A percentile compares a stretch with the other conserved stretches of the same genome.
Evolutionary conservation across 2,888 invertebrate genomes (phyloP).

Genomic region (Pyrochroa serraticornis): DNA sequence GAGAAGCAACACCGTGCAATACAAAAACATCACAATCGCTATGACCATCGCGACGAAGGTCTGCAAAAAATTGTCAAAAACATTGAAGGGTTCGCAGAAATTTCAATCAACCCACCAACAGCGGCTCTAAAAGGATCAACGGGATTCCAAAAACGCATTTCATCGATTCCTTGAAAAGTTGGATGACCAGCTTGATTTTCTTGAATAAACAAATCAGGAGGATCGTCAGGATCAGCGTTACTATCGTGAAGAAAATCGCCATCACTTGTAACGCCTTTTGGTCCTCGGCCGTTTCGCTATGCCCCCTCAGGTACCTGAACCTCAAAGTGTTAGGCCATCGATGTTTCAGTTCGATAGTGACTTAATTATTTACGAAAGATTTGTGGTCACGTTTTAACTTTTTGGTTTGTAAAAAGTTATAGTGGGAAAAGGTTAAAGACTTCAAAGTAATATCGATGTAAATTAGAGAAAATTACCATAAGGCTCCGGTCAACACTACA

Average conservation of each 20-base stretch:
- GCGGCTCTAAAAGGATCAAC: slow-evolving; percentile 60
- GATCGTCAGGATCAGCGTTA: slow-evolving; percentile 45
- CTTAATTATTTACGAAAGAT: too few relatives aligned
- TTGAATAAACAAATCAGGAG: slow-evolving; percentile 62
- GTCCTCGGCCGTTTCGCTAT: neutral
- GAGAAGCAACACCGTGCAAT: slow-evolving; percentile 1
- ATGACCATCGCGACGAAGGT: slow-evolving; percentile 13
- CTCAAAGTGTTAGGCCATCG: too few relatives aligned
- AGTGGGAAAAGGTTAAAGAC: too few relatives aligned
- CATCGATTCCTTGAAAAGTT: slow-evolving; percentile 64
- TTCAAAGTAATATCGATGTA: slow-evolving; percentile 9
- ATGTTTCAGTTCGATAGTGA: too few relatives aligned
- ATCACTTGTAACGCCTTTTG: neutral
- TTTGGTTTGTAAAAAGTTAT: neutral
- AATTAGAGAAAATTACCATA: slow-evolving; percentile 61
- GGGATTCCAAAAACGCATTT: slow-evolving; percentile 63
- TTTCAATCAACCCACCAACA: slow-evolving; percentile 55
- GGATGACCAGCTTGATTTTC: slow-evolving; percentile 61
- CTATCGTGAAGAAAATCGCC: slow-evolving; percentile 31
- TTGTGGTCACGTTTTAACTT: neutral
- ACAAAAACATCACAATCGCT: slow-evolving; percentile 3
- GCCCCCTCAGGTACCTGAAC: neutral
- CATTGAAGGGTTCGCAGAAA: too few relatives aligned
- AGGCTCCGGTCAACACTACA: slow-evolving; percentile 61
- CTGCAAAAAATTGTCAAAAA: slow-evolving; percentile 19